These are phyloP conservation scores for Dynastes grantii DNA, from an alignment of 2,888 invertebrate species.

Conservation along the genomic window DNA sequence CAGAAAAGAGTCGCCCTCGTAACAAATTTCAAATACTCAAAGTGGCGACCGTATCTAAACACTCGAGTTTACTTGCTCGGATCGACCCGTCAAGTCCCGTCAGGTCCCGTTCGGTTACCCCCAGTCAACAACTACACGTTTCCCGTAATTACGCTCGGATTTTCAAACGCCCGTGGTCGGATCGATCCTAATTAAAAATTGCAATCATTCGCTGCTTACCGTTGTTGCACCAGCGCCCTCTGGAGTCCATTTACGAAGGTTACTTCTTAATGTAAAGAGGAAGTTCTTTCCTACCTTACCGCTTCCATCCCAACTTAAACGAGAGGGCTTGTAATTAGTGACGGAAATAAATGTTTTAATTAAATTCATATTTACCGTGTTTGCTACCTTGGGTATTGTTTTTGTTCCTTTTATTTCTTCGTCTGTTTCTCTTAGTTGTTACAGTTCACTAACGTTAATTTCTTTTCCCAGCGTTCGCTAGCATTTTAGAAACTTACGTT, in stretches of 20 bases:
- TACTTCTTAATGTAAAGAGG: background rate
- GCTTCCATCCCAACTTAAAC: background rate
- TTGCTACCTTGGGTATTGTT: background rate
- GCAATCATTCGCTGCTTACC: background rate
- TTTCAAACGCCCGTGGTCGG: background rate
- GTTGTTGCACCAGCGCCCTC: background rate
- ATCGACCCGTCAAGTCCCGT: too few species aligned
- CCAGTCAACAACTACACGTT: background rate
- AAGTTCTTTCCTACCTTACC: background rate
- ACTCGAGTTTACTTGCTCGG: too few species aligned
- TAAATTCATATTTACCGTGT: slow-evolving; percentile 29
- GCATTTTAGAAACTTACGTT: too few species aligned
- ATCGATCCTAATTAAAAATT: slow-evolving; percentile 27
- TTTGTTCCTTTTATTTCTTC: too few species aligned
- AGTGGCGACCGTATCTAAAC: too few species aligned
- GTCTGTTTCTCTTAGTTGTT: too few species aligned
- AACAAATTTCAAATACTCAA: too few species aligned
- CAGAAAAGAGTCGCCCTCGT: too few species aligned
- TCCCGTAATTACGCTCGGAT: slow-evolving; percentile 14
- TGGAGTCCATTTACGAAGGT: background rate
- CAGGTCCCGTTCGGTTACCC: too few species aligned
- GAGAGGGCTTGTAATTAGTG: slow-evolving; percentile 6
- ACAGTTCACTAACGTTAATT: too few species aligned
- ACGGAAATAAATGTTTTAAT: slow-evolving; percentile 23
- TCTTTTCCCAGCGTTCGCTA: too few species aligned